phyloP scores from a whole-genome alignment of 2,888 invertebrate species.

The Microchrysa polita region DNA sequence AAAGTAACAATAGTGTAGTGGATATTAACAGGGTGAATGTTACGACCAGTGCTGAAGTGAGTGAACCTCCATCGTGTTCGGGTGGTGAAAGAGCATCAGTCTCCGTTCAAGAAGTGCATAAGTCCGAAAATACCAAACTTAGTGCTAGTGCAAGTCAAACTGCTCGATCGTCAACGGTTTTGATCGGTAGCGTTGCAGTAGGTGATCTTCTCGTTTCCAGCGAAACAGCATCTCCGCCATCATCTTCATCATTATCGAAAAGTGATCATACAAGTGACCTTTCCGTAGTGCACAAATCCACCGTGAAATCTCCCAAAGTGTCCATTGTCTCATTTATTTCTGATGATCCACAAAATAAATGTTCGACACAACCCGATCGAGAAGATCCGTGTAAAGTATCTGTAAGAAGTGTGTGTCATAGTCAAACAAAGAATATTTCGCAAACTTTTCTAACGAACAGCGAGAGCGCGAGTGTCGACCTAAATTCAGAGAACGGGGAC shows the following conservation, averaged over 20 bases:
- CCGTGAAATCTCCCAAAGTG: constrained; percentile 46
- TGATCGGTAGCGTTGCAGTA: constrained; percentile 2
- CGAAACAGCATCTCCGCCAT: not conserved
- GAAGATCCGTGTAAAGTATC: constrained; percentile 25
- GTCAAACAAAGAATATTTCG: constrained; percentile 29
- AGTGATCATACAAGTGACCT: constrained; percentile 43
- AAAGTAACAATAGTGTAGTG: not conserved
- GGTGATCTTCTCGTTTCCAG: not conserved
- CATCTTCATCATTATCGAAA: not conserved
- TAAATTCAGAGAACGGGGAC: not conserved
- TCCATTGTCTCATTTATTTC: constrained; percentile 46
- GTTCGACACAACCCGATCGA: not conserved
- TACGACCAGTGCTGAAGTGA: constrained; percentile 9
- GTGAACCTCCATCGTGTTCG: not conserved
- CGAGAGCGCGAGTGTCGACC: too few species aligned
- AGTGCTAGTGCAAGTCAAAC: not conserved
- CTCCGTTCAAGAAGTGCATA: not conserved
- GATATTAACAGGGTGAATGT: not conserved
- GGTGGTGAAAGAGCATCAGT: too few species aligned
- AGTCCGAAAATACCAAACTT: constrained; percentile 7
- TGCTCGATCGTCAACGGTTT: constrained; percentile 22
- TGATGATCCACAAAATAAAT: constrained; percentile 19
- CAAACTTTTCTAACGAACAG: constrained; percentile 21
- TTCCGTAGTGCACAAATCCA: constrained; percentile 11
- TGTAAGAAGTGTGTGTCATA: constrained; percentile 14